Evolutionary conservation across 2,113 vertebrate species (phyloP).

Genomic region (Solea solea): DNA sequence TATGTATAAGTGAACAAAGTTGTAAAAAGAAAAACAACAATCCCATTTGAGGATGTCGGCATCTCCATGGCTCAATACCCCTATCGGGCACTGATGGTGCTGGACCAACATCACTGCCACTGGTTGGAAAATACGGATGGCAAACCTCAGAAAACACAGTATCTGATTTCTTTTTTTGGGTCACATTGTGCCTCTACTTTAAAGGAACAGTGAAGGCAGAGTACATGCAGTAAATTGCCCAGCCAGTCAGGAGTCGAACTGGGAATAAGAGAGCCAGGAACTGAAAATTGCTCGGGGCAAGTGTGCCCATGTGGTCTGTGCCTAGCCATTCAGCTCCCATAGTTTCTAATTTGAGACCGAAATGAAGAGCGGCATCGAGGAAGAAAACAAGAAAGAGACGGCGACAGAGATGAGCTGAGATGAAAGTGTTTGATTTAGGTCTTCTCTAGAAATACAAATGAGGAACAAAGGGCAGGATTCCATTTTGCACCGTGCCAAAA

Average conservation of each 20-base stretch:
- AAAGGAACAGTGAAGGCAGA: not conserved
- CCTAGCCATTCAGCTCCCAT: not conserved
- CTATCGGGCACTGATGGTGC: slow-evolving; percentile 1
- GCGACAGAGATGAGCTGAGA: not conserved
- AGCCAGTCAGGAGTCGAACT: not conserved
- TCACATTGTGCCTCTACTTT: not conserved
- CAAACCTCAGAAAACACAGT: slow-evolving; percentile 22
- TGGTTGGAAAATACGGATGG: slow-evolving; percentile 12
- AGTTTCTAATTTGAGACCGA: not conserved
- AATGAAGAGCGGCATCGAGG: slow-evolving; percentile 13
- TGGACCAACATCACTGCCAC: not conserved
- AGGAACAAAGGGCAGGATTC: not conserved
- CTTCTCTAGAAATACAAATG: slow-evolving; percentile 3
- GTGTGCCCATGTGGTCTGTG: not conserved
- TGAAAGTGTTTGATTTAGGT: slow-evolving; percentile 6
- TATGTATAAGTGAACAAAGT: slow-evolving; percentile 16
- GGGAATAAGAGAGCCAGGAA: not conserved
- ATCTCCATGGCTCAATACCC: not conserved
- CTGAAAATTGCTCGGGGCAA: not conserved
- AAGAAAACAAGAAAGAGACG: not conserved
- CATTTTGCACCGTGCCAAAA: slow-evolving; percentile 28
- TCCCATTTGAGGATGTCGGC: slow-evolving; percentile 34
- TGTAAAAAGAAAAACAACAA: slow-evolving; percentile 26
- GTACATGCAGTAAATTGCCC: not conserved
- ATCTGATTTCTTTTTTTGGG: too few species aligned